phyloP scores from a whole-genome alignment of 1,140 invertebrate genomes.

The Neodiprion lecontei region DNA sequence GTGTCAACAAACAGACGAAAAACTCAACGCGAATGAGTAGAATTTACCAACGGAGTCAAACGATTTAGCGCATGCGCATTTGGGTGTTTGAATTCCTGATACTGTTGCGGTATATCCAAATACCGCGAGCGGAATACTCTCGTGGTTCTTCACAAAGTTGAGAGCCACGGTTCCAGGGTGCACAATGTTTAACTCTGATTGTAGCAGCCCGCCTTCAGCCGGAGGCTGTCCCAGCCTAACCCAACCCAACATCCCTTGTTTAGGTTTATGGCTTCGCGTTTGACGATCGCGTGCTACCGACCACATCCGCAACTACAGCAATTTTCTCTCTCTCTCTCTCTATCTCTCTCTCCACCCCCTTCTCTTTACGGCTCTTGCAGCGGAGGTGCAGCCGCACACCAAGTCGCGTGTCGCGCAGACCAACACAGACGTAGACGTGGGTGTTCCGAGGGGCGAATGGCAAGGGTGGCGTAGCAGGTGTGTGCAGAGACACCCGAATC shows the following conservation, averaged over 20 bases:
- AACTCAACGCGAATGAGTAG: conserved; percentile 24
- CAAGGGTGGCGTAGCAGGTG: conserved; percentile 29
- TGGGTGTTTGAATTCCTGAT: conserved; percentile 28
- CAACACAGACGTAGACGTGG: conserved; percentile 12
- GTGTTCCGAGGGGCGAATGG: conserved; percentile 45
- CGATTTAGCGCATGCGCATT: conserved; percentile 36
- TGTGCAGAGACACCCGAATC: background rate
- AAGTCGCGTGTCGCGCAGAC: conserved; percentile 18
- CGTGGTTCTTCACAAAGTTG: conserved; percentile 23
- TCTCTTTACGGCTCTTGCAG: background rate
- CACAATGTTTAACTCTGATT: conserved; percentile 55
- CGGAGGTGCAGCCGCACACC: conserved; percentile 18
- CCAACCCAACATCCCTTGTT: conserved; percentile 57
- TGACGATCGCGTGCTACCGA: conserved; percentile 52
- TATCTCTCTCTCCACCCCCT: conserved; percentile 17
- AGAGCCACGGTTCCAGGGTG: conserved; percentile 36
- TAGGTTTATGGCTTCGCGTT: conserved; percentile 58
- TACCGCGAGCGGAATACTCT: conserved; percentile 21
- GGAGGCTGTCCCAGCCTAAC: conserved; percentile 17
- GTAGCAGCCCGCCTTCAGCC: conserved; percentile 41
- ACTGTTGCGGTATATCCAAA: conserved; percentile 8
- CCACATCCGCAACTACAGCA: conserved; percentile 12
- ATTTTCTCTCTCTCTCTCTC: conserved; percentile 13
- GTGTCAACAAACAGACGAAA: conserved; percentile 32
- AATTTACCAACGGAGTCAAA: conserved; percentile 24